Base-by-base conservation (phyloP, 2,888 invertebrate species). In the Cheilosia scutellata region DNA sequence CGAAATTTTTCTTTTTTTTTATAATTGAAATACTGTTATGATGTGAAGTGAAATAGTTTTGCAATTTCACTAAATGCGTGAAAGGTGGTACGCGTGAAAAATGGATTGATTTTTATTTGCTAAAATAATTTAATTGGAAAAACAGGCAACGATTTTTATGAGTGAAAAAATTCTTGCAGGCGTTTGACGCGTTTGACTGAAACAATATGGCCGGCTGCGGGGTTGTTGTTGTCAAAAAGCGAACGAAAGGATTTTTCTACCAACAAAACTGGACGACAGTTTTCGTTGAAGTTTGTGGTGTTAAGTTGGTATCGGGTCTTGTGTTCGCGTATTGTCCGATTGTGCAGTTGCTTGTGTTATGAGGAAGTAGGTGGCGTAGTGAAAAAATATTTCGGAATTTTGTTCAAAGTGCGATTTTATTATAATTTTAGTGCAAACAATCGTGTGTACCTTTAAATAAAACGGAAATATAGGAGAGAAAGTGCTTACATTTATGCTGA, bases 151-250 rank as follows among this genome's bases (percentile, higher is more conserved):
- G 20, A 53, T 31, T 60, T 51, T 6, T 4, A 60, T 7, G n/a
- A n/a, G 55, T 7, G 49, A n/a, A 57, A 57, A 53, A 65, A 58
- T 37, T 71, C 25, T 63, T 49, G 9, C 37, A 76, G 53, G 40
- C 49, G 70, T 72, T 80, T 82, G 82, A 86, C 62, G 86, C 86
- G 84, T 76, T 86, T 80, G 60, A 70, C 55, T 79, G 57, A 83
- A 86, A 82, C 86, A 86, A 86, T 63, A 86, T 86, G 86, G 86
- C 86, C 86, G 86, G 86, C 16, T 44, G 66, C 55, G 58, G 68
- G 62, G 74, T 60, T 79, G 74, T 74, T 74, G 83, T 82, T 86
- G 86, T 86, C 86, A 86, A 86, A 86, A 77, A 77, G 7, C 40
- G 2, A 77, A 82, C 76, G 86, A 51, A 65, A 6, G 25, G 11